Base-by-base conservation (phyloP, 2,888 invertebrate species). In the Tryphoninae sp. region DNA sequence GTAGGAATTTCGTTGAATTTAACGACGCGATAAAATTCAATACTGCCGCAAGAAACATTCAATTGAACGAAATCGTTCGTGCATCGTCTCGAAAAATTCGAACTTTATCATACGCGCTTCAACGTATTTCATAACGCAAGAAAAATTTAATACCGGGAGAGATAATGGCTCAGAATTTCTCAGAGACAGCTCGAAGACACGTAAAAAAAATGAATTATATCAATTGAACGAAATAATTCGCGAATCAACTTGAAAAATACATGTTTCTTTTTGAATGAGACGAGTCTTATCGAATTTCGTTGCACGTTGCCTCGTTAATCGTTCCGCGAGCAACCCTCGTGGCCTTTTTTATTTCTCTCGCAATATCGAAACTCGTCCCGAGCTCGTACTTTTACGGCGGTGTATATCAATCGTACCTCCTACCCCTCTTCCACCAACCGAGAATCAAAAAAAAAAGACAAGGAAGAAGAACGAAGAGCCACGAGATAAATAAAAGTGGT, bases 301-400 rank as follows among this genome's bases (percentile, higher is more conserved):
- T 55, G 42, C 58, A 22, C 40, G 58, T 16, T 55, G 13, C 42
- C 58, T 69, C 69, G 69, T 69, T 69, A 69, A 69, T 19, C 65
- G 65, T 65, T 65, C 69, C 22, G 55, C 40, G 42, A 22, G 59
- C 11, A 55, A 59, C 22, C 59, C 59, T 23, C 59, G 22, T 7
- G 59, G 59, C 40, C 42, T 19, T 51, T 78, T 78, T 69, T 71
- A 71, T 71, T 67, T 22, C 72, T 75, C 73, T 77, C 78, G 73
- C 73, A 67, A 53, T 75, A 78, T 53, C 74, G 76, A 80, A 69
- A 81, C 82, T 71, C 45, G 58, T 59, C 23, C 45, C 49, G 59
- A 71, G 26, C 59, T 71, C 77, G 83, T 78, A 86, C 87, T 86
- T 89, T 89, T 89, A 88, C 85, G 86, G 87, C 88, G 88, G 86